phyloP scores from a whole-genome alignment of 92 coral and sea anemone genomes.

The Epizoanthus illoricatus region DNA sequence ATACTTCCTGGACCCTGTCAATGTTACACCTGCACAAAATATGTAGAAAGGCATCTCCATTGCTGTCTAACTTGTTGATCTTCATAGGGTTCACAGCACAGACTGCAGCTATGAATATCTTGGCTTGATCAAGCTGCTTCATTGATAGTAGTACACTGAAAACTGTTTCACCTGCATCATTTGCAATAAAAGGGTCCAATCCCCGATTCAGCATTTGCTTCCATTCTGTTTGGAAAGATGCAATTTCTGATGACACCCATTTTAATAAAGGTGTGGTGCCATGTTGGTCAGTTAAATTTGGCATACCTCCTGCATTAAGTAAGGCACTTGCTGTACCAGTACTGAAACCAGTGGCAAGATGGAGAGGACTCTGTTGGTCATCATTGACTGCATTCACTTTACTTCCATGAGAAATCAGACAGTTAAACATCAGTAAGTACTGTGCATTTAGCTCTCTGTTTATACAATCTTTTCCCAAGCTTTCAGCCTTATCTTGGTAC shows the following conservation, averaged over 20 bases:
- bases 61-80: background rate
- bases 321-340: background rate
- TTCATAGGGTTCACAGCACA: background rate
- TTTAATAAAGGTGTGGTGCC: slow-evolving; percentile 8
- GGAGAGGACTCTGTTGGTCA: slow-evolving; percentile 7
- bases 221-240: slow-evolving; percentile 2
- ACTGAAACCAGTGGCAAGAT: slow-evolving; percentile 1
- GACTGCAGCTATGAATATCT: slow-evolving; percentile 14
- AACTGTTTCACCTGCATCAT: slow-evolving; percentile 1
- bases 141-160: slow-evolving; percentile 1
- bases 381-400: slow-evolving; percentile 7
- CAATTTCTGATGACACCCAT: background rate
- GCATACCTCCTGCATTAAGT: background rate
- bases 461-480: background rate
- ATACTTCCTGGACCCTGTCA: background rate
- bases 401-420: slow-evolving; percentile 4
- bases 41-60: slow-evolving; percentile 4
- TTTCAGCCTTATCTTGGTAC: background rate
- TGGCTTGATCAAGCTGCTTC: slow-evolving; percentile 4
- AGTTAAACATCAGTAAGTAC: background rate
- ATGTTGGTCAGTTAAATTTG: background rate
- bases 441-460: background rate
- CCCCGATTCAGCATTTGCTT: background rate
- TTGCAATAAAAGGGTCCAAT: slow-evolving; percentile 17
- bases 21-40: background rate